These are phyloP conservation scores for Oceanodroma tethys DNA, from an alignment of 2,113 vertebrate genomes.

Conservation along the genomic window DNA sequence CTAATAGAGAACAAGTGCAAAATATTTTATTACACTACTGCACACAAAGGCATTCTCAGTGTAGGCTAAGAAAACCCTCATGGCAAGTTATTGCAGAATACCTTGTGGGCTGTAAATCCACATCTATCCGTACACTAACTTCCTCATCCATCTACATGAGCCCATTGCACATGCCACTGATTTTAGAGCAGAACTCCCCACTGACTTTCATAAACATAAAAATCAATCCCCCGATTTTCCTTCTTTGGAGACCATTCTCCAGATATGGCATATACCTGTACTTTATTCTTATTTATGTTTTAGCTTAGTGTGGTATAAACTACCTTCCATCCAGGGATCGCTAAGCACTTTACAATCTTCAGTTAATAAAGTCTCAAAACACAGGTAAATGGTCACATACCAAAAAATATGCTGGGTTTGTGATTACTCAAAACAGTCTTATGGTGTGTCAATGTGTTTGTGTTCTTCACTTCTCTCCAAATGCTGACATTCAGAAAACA, in stretches of 20 bases:
- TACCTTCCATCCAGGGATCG: background rate
- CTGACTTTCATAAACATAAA: slow-evolving; percentile 20
- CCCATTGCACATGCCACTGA: slow-evolving; percentile 3
- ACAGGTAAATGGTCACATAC: background rate
- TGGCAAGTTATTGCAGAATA: background rate
- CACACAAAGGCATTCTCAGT: slow-evolving; percentile 1
- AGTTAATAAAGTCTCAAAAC: slow-evolving; percentile 28
- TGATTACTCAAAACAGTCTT: background rate
- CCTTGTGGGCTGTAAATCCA: slow-evolving; percentile 37
- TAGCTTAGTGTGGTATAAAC: slow-evolving; percentile 1
- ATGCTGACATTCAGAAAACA: background rate
- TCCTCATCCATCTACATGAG: background rate
- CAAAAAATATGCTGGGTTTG: background rate
- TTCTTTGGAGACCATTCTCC: slow-evolving; percentile 1
- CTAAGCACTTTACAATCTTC: background rate
- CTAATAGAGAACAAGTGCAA: background rate
- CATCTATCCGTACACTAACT: background rate
- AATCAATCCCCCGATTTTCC: slow-evolving; percentile 3
- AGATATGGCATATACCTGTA: background rate
- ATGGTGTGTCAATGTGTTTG: background rate
- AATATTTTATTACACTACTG: slow-evolving; percentile 16
- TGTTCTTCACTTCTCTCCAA: background rate
- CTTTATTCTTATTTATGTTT: slow-evolving; percentile 40
- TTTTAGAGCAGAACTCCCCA: slow-evolving; percentile 24
- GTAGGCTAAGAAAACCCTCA: slow-evolving; percentile 10